Conservation (phyloP, 2,113 vertebrate species). For the Gopherus flavomarginatus region DNA sequence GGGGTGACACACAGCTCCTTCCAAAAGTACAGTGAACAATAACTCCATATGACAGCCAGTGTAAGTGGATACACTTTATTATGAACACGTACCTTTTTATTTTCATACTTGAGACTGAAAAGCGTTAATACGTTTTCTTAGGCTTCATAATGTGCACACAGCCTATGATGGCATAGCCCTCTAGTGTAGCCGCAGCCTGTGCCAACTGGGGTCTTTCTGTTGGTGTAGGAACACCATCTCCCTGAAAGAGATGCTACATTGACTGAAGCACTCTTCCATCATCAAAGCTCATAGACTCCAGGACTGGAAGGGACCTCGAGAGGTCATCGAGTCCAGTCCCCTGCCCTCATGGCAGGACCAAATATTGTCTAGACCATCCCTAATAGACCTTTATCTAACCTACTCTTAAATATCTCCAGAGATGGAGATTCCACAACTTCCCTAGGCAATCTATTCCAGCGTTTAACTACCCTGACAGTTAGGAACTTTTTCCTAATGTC, state of each 20-base stretch:
- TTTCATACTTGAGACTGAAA: background rate
- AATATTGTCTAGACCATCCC: no score
- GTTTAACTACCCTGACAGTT: no score
- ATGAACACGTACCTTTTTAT: background rate
- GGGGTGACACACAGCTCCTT: fast-evolving
- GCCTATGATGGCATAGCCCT: background rate
- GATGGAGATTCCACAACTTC: no score
- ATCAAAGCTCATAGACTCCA: background rate
- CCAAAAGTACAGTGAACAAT: background rate
- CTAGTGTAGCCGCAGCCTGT: background rate
- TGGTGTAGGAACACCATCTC: background rate
- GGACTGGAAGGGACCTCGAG: no score
- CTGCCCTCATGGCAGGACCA: no score
- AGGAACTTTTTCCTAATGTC: no score
- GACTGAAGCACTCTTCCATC: background rate
- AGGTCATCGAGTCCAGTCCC: no score
- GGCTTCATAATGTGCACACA: background rate
- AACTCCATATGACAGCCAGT: background rate
- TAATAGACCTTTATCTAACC: no score
- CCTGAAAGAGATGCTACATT: background rate
- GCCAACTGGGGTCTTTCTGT: background rate
- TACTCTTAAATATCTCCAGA: no score
- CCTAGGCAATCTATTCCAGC: no score
- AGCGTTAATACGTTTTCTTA: background rate
- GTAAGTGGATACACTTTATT: background rate